phyloP scores from a whole-genome alignment of 2,113 vertebrate species.

The Diphyllodes magnificus region DNA sequence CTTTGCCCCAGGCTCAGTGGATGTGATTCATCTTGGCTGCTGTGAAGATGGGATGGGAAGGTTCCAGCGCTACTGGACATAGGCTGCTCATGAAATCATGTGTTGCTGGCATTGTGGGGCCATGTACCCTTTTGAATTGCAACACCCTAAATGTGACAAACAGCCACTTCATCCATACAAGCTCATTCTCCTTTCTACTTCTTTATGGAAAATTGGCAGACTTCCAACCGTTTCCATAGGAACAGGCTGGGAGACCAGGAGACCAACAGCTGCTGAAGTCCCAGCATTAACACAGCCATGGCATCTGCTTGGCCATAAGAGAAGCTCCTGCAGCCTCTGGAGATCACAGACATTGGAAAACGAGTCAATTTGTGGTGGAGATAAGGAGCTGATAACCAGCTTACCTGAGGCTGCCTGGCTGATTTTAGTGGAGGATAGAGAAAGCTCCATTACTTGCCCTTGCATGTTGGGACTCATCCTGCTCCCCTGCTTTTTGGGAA shows the following conservation, averaged over 20 bases:
- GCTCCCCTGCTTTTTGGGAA: neutral
- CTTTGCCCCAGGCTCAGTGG: neutral
- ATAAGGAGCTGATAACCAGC: neutral
- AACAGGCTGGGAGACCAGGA: neutral
- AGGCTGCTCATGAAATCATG: neutral
- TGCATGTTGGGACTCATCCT: neutral
- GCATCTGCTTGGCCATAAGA: neutral
- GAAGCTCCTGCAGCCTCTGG: neutral
- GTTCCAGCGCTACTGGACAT: fast-evolving
- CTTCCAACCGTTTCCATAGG: neutral
- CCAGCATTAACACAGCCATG: neutral
- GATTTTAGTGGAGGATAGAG: neutral
- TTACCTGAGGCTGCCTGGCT: fast-evolving
- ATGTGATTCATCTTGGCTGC: neutral
- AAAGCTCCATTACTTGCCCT: neutral
- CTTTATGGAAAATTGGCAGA: neutral
- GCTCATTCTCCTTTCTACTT: neutral
- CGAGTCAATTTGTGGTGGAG: fast-evolving
- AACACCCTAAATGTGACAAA: neutral
- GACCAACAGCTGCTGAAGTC: neutral
- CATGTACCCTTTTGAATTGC: neutral
- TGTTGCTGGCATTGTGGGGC: neutral
- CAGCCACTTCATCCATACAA: neutral
- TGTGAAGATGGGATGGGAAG: neutral
- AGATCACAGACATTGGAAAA: neutral